phyloP scores from a whole-genome alignment of 2,797 vertebrate genomes.

The Hydrocynus forskahlii region DNA sequence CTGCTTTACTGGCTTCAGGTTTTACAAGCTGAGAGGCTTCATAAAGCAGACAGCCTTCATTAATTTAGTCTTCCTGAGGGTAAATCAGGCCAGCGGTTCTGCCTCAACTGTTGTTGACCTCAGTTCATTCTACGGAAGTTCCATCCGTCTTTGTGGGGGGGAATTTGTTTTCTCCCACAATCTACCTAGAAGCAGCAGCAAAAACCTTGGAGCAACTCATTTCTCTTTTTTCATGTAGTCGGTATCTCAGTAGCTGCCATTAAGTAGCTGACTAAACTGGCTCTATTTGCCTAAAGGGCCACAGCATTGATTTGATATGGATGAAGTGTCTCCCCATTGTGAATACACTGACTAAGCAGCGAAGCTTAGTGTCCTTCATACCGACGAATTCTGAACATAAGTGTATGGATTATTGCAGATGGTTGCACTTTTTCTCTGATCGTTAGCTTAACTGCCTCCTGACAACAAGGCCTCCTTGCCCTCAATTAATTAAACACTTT shows the following conservation, averaged over 20 bases:
- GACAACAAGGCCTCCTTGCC: constrained; percentile 34
- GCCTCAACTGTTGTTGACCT: constrained; percentile 19
- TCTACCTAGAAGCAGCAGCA: neutral
- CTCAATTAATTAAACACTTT: constrained; percentile 51
- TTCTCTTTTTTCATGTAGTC: constrained; percentile 21
- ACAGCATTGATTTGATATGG: constrained; percentile 41
- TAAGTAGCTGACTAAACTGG: constrained; percentile 23
- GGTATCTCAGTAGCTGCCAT: constrained; percentile 15
- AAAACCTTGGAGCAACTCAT: constrained; percentile 22
- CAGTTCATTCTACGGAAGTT: neutral
- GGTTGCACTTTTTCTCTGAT: constrained; percentile 42
- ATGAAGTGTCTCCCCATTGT: constrained; percentile 35
- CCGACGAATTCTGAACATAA: constrained; percentile 32
- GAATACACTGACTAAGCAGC: constrained; percentile 51
- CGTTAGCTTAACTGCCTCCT: constrained; percentile 42
- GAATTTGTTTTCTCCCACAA: constrained; percentile 6
- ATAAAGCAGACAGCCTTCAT: constrained; percentile 48
- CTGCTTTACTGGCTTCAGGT: constrained; percentile 33
- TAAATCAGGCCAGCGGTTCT: constrained; percentile 34
- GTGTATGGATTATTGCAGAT: constrained; percentile 51
- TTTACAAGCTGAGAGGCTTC: constrained; percentile 50
- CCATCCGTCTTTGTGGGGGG: neutral
- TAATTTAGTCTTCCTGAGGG: constrained; percentile 46
- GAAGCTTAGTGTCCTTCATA: constrained; percentile 28
- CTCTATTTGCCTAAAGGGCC: constrained; percentile 30